Base-by-base conservation (phyloP, 2,797 vertebrate genomes). In the Aldrovandia affinis region DNA sequence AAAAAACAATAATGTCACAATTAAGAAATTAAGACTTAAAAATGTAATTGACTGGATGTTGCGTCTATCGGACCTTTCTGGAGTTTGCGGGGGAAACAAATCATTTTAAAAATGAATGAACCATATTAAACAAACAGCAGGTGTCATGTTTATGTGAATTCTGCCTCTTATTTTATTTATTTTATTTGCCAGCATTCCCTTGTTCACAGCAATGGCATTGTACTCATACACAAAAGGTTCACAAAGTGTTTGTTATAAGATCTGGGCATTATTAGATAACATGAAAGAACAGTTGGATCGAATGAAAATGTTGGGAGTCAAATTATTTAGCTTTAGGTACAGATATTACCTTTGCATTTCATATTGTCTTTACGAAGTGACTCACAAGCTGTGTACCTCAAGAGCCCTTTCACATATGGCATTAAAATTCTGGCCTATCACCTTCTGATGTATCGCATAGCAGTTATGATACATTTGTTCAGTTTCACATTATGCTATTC, bases 1-100 rank as follows among this genome's bases (percentile, higher is more conserved):
- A 93, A 87, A 88, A 90, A 88, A 70, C 90, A 88, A 92, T 94
- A 93, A 92, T 87, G 91, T 91, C 90, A 95, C 90, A 65, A 78
- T 86, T 90, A 91, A 94, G 93, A 95, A 65, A 78, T 86, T 90
- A 91, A 94, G 93, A 95, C 93, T 92, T 83, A 25, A 86, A 83
- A 80, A 85, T 70, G 57, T 44, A 44, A 70, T 59, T 83, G 87
- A 89, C 92, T 92, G 87, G 88, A 90, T 90, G 87, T 92, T 90
- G 90, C 89, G 80, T 80, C 78, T 42, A 59, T 57, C 33, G 59
- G 77, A 79, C 59, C 57, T 54, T 22, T 75, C 47, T 65, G 50
- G 30, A 75, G 57, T 68, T 57, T 20, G 18, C 25, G 55, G n/a
- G 42, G n/a, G n/a, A 42, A 65, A 75, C 55, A 55, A 25, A 57